A percentile compares a stretch with the other conserved stretches of the same genome.
Conservation (phyloP, 2,113 vertebrate genomes). For the Haemorhous mexicanus region DNA sequence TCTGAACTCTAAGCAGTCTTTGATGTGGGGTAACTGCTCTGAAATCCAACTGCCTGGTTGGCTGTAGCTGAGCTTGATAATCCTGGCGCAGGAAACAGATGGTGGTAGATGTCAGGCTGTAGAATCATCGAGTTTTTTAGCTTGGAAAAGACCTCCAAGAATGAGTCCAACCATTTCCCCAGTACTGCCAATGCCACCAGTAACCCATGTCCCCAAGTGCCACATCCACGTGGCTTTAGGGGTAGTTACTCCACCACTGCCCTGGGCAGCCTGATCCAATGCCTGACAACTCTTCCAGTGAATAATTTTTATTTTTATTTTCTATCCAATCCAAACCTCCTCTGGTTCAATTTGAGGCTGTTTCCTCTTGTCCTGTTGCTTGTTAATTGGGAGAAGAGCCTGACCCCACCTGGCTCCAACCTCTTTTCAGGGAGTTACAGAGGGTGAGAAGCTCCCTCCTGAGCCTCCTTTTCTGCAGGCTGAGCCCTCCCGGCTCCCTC, state of each 20-base stretch:
- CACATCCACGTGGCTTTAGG: not conserved
- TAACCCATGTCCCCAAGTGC: not conserved
- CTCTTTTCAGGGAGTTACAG: not conserved
- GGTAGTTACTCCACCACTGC: not conserved
- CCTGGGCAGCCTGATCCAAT: not conserved
- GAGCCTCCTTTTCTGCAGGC: not conserved
- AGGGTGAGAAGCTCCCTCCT: not conserved
- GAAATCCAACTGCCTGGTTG: not conserved
- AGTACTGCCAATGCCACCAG: not conserved
- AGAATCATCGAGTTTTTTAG: not conserved
- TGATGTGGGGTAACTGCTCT: not conserved
- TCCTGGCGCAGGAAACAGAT: not conserved
- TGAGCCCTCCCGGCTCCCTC: not conserved
- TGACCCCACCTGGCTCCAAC: not conserved
- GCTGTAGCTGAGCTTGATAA: not conserved
- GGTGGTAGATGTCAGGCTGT: not conserved
- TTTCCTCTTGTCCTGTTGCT: not conserved
- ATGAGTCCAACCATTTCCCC: not conserved
- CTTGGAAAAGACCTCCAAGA: not conserved
- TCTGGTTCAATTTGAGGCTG: not conserved
- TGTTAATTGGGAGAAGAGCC: not conserved
- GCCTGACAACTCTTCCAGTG: not conserved
- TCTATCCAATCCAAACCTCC: not conserved
- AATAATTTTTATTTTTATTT: not conserved
- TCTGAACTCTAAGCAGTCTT: not conserved